These are phyloP conservation scores for Hylaeus volcanicus DNA, from an alignment of 1,140 invertebrate species.

Conservation along the genomic window DNA sequence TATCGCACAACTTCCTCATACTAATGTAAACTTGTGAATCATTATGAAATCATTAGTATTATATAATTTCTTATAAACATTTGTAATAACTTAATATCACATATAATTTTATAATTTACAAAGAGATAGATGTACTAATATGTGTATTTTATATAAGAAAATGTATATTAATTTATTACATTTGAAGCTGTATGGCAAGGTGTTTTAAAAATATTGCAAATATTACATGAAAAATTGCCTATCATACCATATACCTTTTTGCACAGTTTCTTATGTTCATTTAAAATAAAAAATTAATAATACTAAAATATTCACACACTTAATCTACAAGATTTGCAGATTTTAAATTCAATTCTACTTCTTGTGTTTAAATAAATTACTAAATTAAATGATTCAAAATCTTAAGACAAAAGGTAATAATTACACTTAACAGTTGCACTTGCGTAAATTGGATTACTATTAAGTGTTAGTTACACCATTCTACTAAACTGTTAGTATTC, in stretches of 20 bases:
- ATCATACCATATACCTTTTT: neutral
- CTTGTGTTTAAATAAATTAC: neutral
- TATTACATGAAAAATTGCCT: neutral
- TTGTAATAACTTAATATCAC: neutral
- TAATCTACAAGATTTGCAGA: neutral
- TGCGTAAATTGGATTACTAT: neutral
- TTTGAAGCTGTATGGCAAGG: neutral
- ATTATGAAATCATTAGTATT: constrained; percentile 3
- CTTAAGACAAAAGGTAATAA: constrained; percentile 3
- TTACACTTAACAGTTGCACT: neutral
- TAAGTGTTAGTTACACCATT: neutral
- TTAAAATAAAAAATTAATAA: neutral
- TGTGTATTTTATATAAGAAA: neutral
- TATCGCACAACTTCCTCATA: neutral
- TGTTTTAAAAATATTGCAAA: neutral
- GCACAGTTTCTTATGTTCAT: neutral
- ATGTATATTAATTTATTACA: neutral
- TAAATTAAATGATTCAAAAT: neutral
- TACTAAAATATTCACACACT: neutral
- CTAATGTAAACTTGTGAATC: neutral
- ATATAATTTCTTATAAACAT: constrained; percentile 2
- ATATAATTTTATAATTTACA: neutral
- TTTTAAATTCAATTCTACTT: neutral
- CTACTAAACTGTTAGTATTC: constrained; percentile 5
- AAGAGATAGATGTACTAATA: neutral